phyloP scores from a whole-genome alignment of 2,888 invertebrate genomes.

The Macroteleia sp. region DNA sequence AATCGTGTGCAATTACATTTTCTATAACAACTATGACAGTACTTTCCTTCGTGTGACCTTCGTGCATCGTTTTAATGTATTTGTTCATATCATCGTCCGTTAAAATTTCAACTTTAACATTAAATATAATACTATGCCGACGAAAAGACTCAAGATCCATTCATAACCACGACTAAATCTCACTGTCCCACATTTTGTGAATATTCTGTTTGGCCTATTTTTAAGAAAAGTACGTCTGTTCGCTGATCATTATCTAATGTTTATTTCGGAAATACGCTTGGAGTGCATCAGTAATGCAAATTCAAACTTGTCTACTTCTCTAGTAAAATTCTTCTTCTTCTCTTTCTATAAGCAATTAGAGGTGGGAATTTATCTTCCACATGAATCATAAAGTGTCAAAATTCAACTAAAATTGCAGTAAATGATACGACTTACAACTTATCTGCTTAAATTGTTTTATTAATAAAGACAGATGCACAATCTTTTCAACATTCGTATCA shows the following conservation, averaged over 20 bases:
- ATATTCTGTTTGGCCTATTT: slow-evolving; percentile 38
- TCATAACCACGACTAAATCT: slow-evolving; percentile 1
- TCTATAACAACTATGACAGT: too few relatives aligned
- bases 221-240: slow-evolving; percentile 30
- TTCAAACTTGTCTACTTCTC: not conserved
- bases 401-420: too few relatives aligned
- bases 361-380: too few relatives aligned
- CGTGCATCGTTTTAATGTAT: slow-evolving; percentile 26
- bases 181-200: slow-evolving; percentile 31
- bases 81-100: slow-evolving; percentile 21
- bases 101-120: slow-evolving; percentile 1
- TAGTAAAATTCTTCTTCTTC: too few relatives aligned
- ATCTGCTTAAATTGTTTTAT: too few relatives aligned
- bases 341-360: too few relatives aligned
- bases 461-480: too few relatives aligned
- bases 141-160: not conserved
- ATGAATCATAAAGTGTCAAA: too few relatives aligned
- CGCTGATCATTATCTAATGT: slow-evolving; percentile 36
- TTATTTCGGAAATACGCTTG: slow-evolving; percentile 43
- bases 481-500: too few relatives aligned
- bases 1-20: too few relatives aligned
- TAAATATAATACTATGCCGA: not conserved
- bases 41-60: too few relatives aligned
- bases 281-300: slow-evolving; percentile 31
- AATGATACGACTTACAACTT: too few relatives aligned